phyloP scores from a whole-genome alignment of 2,888 invertebrate genomes.

The Dasypogon diadema region DNA sequence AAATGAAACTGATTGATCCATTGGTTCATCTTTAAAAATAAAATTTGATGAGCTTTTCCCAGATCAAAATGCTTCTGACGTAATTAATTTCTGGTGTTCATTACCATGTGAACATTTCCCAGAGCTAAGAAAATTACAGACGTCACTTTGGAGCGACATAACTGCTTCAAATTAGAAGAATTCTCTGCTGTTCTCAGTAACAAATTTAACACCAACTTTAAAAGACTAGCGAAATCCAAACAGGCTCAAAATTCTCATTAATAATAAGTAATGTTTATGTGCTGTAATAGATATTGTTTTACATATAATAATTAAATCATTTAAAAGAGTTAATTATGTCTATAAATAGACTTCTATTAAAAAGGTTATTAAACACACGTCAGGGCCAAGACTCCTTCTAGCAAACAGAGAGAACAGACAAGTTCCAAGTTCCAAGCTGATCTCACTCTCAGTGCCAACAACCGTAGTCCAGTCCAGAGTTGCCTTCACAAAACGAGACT shows the following conservation, averaged over 20 bases:
- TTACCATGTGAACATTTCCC: not conserved
- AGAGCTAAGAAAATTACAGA: not conserved
- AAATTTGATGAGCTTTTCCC: not conserved
- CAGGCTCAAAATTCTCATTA: not conserved
- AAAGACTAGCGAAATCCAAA: slow-evolving; percentile 1
- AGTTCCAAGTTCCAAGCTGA: not conserved
- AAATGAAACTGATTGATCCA: not conserved
- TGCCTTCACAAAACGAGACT: not conserved
- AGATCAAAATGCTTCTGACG: not conserved
- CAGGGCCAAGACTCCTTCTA: not conserved
- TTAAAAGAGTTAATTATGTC: not conserved
- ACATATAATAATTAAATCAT: slow-evolving; percentile 1
- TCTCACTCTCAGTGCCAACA: slow-evolving; percentile 7
- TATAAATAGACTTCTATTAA: not conserved
- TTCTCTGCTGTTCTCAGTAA: not conserved
- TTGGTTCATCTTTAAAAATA: not conserved
- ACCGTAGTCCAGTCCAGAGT: not conserved
- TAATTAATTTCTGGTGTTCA: not conserved
- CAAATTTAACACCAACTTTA: no score
- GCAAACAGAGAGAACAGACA: not conserved
- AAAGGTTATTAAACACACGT: not conserved
- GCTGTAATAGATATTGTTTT: not conserved
- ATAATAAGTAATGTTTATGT: slow-evolving; percentile 5
- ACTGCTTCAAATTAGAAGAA: not conserved
- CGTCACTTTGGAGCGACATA: not conserved